Conservation (phyloP, 2,113 vertebrate genomes). For the Pionites leucogaster region DNA sequence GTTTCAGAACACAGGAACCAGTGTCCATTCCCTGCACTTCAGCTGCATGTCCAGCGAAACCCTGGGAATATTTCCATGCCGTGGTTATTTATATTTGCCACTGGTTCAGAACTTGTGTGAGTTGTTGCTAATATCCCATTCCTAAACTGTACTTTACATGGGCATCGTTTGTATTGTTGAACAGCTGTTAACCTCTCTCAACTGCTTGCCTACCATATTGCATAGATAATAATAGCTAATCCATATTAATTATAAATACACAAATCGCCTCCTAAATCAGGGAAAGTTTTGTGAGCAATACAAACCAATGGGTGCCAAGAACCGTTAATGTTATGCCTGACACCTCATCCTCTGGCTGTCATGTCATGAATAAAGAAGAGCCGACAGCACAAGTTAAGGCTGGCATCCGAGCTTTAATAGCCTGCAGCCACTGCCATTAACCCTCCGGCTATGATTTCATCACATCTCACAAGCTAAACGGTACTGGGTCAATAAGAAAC, state of each 20-base stretch:
- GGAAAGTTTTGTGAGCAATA: slow-evolving; percentile 43
- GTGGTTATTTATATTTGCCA: slow-evolving; percentile 25
- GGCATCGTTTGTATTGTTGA: slow-evolving; percentile 75
- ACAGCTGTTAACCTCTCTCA: slow-evolving; percentile 67
- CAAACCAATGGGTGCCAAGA: slow-evolving; percentile 64
- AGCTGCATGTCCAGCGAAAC: neutral
- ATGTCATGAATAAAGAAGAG: slow-evolving; percentile 44
- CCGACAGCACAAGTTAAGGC: slow-evolving; percentile 4
- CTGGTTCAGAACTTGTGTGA: slow-evolving; percentile 34
- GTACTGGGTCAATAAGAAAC: neutral
- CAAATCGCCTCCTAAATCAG: slow-evolving; percentile 69
- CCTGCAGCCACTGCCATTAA: slow-evolving; percentile 58
- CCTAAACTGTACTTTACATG: slow-evolving; percentile 65
- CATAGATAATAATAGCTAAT: slow-evolving; percentile 76
- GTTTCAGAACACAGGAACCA: neutral
- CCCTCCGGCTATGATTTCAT: slow-evolving; percentile 56
- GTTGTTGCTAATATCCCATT: slow-evolving; percentile 58
- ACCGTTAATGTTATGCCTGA: slow-evolving; percentile 62
- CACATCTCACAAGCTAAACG: slow-evolving; percentile 30
- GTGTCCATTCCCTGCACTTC: neutral
- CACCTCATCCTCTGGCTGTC: slow-evolving; percentile 57
- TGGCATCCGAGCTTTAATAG: slow-evolving; percentile 50
- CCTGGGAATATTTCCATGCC: neutral
- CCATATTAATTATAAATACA: slow-evolving; percentile 79
- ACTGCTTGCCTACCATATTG: slow-evolving; percentile 70